Evolutionary conservation across 1,140 invertebrate species (phyloP).

Genomic region (Apis mellifera): DNA sequence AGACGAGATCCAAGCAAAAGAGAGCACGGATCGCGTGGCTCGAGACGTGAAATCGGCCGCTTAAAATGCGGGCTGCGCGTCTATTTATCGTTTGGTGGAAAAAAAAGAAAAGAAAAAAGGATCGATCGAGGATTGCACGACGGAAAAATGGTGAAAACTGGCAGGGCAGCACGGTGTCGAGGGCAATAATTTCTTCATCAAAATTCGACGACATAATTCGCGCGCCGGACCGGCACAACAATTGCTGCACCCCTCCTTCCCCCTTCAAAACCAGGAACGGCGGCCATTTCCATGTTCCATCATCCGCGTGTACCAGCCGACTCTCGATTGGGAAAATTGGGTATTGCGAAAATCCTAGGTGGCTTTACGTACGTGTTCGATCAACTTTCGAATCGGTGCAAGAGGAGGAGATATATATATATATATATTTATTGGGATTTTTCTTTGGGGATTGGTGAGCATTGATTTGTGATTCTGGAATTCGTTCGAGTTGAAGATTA

Average conservation of each 20-base stretch:
- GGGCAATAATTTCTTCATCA: constrained; percentile 49
- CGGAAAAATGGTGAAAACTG: constrained; percentile 10
- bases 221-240: constrained; percentile 20
- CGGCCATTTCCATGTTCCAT: constrained; percentile 47
- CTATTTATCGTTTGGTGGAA: constrained; percentile 19
- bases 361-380: not conserved
- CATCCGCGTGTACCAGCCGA: not conserved
- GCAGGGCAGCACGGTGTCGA: not conserved
- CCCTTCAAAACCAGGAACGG: constrained; percentile 28
- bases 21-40: no score
- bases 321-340: constrained; percentile 16
- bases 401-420: no score
- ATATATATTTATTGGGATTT: not conserved
- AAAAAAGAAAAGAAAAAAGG: not conserved
- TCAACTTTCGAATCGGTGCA: not conserved
- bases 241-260: constrained; percentile 18
- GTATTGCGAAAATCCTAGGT: not conserved
- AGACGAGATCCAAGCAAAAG: no score
- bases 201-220: constrained; percentile 54
- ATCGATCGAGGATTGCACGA: constrained; percentile 28
- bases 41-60: not conserved
- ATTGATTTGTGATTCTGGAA: no score
- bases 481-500: no score
- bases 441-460: not conserved
- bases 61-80: not conserved